Conservation (phyloP, 2,113 vertebrate species). For the sheep (Ovis aries) region DNA sequence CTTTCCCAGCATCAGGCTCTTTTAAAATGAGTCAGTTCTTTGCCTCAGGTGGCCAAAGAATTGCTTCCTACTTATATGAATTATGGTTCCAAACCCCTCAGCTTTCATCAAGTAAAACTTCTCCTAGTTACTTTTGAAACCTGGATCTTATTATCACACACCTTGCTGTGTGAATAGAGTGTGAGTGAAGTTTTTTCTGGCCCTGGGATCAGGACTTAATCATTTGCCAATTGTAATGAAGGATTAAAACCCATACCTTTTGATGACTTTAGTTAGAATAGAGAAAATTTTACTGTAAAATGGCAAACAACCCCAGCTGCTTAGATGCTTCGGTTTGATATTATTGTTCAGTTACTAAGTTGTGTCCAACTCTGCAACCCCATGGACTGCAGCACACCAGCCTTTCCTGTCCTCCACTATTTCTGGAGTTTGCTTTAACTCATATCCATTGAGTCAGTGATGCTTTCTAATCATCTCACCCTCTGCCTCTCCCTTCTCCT, state of each 20-base stretch:
- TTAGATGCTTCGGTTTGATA: neutral
- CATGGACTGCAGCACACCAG: neutral
- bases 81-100: neutral
- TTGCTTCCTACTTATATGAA: neutral
- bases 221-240: neutral
- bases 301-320: neutral
- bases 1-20: neutral
- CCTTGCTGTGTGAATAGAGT: fast-evolving
- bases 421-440: neutral
- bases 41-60: neutral
- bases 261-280: neutral
- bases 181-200: neutral
- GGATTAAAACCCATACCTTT: neutral
- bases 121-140: neutral
- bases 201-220: neutral
- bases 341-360: neutral
- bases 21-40: neutral
- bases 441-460: neutral
- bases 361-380: neutral
- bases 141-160: neutral
- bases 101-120: neutral
- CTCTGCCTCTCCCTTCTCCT: neutral
- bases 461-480: neutral
- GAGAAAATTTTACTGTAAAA: neutral
- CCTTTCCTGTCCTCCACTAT: neutral